These are phyloP conservation scores for Eilema griseolum DNA, from an alignment of 2,888 invertebrate genomes.

Conservation along the genomic window DNA sequence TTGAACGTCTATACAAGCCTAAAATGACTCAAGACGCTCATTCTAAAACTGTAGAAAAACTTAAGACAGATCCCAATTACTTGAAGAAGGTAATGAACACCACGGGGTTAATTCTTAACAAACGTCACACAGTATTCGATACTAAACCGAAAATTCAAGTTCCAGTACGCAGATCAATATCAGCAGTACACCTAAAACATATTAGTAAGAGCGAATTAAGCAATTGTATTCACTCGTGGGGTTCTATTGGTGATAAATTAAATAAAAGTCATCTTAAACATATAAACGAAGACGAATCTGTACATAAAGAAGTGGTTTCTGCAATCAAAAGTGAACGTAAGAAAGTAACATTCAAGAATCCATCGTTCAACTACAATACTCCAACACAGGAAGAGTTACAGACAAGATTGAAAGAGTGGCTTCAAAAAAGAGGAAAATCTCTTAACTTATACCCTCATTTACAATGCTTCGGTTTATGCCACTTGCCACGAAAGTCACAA, in stretches of 20 bases:
- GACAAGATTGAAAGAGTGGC: constrained; percentile 80
- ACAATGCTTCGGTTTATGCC: constrained; percentile 83
- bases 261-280: constrained; percentile 65
- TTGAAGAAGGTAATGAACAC: constrained; percentile 65
- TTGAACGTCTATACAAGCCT: constrained; percentile 77
- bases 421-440: constrained; percentile 82
- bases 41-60: constrained; percentile 57
- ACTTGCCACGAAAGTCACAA: constrained; percentile 48
- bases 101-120: constrained; percentile 62
- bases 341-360: constrained; percentile 77
- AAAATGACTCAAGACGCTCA: constrained; percentile 55
- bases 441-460: constrained; percentile 82
- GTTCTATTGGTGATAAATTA: constrained; percentile 77
- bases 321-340: constrained; percentile 80
- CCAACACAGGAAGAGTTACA: constrained; percentile 77
- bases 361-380: constrained; percentile 70
- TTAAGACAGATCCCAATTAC: constrained; percentile 66
- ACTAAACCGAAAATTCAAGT: constrained; percentile 39
- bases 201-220: constrained; percentile 68
- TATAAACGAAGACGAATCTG: constrained; percentile 67
- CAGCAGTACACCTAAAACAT: constrained; percentile 81
- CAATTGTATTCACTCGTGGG: constrained; percentile 78
- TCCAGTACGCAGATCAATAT: constrained; percentile 76
- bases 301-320: constrained; percentile 65
- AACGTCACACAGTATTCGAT: constrained; percentile 66